Evolutionary conservation across 2,888 invertebrate genomes (phyloP).

Genomic region (Falcaria lacertinaria): DNA sequence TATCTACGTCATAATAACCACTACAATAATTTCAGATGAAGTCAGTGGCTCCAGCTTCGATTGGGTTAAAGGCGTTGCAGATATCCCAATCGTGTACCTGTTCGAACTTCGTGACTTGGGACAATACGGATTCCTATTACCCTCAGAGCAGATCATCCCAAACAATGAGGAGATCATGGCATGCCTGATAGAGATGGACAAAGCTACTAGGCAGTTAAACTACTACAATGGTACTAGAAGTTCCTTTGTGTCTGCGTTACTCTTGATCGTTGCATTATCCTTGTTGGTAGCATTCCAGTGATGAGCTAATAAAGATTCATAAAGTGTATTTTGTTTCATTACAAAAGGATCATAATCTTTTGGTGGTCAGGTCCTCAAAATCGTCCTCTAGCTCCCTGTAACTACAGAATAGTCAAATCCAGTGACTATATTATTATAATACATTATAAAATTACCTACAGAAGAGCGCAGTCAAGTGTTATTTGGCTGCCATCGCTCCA

Average conservation of each 20-base stretch:
- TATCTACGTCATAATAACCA: background rate
- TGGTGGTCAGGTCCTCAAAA: too few species aligned
- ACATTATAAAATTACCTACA: too few species aligned
- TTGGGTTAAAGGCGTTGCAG: slow-evolving; percentile 76
- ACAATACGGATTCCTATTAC: slow-evolving; percentile 74
- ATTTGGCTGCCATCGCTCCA: too few species aligned
- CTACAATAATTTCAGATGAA: slow-evolving; percentile 38
- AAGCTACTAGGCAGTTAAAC: slow-evolving; percentile 32
- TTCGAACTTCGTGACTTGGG: slow-evolving; percentile 80
- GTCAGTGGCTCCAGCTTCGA: slow-evolving; percentile 71
- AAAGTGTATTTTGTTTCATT: background rate
- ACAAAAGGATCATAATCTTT: too few species aligned
- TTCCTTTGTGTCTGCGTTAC: slow-evolving; percentile 13
- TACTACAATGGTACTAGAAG: slow-evolving; percentile 28
- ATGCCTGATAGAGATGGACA: slow-evolving; percentile 51
- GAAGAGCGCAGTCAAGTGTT: too few species aligned
- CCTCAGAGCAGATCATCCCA: slow-evolving; percentile 66
- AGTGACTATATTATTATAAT: too few species aligned
- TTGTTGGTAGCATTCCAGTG: slow-evolving; percentile 15
- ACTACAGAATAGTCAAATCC: too few species aligned
- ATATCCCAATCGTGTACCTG: slow-evolving; percentile 74
- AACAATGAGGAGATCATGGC: slow-evolving; percentile 66
- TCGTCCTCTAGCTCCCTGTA: too few species aligned
- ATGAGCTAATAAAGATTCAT: background rate
- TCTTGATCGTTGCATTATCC: slow-evolving; percentile 14